These are phyloP conservation scores for Pantelozetes paolii DNA, from an alignment of 2,888 invertebrate species.

Conservation along the genomic window DNA sequence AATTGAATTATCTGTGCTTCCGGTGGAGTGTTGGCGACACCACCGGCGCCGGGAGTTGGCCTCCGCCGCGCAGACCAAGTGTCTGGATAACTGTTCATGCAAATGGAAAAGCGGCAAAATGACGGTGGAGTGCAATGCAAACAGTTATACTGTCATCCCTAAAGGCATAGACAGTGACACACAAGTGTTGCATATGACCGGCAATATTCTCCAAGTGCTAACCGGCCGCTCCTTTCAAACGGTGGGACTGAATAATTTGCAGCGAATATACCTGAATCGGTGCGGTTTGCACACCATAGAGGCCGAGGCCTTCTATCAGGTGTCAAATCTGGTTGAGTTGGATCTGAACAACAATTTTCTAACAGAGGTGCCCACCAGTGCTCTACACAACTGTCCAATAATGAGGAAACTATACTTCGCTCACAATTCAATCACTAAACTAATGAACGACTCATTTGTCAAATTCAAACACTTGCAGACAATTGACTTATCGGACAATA, in stretches of 20 bases:
- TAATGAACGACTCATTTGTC: constrained; percentile 46
- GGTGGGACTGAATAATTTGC: constrained; percentile 46
- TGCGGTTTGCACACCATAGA: constrained; percentile 46
- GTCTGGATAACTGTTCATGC: constrained; percentile 46
- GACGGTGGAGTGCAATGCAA: constrained; percentile 47
- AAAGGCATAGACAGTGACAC: constrained; percentile 45
- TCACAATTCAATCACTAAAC: constrained; percentile 46
- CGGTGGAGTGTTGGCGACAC: neutral
- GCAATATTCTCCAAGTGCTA: constrained; percentile 45
- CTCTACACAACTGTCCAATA: constrained; percentile 44
- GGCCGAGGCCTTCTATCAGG: constrained; percentile 46
- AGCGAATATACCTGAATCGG: constrained; percentile 45
- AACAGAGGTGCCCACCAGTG: constrained; percentile 45
- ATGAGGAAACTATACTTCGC: constrained; percentile 46
- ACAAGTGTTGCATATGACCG: constrained; percentile 47
- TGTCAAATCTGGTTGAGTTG: constrained; percentile 48
- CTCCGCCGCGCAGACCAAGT: constrained; percentile 42
- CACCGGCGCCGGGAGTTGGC: neutral
- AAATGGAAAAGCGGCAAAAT: constrained; percentile 48
- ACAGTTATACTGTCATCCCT: constrained; percentile 45
- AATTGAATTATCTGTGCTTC: neutral
- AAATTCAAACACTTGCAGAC: constrained; percentile 45
- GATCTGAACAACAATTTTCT: constrained; percentile 47
- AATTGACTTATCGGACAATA: constrained; percentile 46
- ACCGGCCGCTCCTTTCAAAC: constrained; percentile 45